Evolutionary conservation across 2,113 vertebrate species (phyloP).

Genomic region (Glaucomys volans): DNA sequence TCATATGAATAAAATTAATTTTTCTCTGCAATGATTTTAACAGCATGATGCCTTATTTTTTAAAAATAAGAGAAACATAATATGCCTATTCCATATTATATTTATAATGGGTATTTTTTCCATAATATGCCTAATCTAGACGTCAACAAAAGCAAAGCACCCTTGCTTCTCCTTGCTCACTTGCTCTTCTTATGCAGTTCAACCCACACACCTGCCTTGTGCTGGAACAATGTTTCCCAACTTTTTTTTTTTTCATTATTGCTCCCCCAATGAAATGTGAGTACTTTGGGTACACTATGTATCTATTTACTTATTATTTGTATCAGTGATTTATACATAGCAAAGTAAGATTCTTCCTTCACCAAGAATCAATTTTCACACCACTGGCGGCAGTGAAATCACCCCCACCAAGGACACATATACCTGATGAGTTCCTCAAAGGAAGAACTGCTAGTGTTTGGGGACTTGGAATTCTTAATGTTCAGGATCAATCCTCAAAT

Average conservation of each 20-base stretch:
- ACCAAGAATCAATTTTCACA: not conserved
- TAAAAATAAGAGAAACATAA: not conserved
- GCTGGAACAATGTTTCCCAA: not conserved
- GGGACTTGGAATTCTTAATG: not conserved
- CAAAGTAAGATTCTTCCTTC: not conserved
- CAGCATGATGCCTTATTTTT: not conserved
- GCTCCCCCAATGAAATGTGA: not conserved
- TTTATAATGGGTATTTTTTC: no score
- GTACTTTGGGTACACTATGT: not conserved
- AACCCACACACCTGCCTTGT: not conserved
- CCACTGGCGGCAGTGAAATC: not conserved
- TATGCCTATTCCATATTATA: no score
- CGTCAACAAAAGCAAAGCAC: not conserved
- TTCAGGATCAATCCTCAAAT: not conserved
- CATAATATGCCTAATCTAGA: not conserved
- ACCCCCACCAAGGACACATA: not conserved
- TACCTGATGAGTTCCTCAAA: not conserved
- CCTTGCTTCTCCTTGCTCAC: not conserved
- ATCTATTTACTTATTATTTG: not conserved
- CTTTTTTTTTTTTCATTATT: not conserved
- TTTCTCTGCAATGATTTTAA: not conserved
- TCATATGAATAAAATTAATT: not conserved
- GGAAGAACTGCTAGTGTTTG: not conserved
- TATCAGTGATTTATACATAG: not conserved
- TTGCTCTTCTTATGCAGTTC: not conserved